phyloP scores from a whole-genome alignment of 2,113 vertebrate genomes.

The Parotia lawesii region DNA sequence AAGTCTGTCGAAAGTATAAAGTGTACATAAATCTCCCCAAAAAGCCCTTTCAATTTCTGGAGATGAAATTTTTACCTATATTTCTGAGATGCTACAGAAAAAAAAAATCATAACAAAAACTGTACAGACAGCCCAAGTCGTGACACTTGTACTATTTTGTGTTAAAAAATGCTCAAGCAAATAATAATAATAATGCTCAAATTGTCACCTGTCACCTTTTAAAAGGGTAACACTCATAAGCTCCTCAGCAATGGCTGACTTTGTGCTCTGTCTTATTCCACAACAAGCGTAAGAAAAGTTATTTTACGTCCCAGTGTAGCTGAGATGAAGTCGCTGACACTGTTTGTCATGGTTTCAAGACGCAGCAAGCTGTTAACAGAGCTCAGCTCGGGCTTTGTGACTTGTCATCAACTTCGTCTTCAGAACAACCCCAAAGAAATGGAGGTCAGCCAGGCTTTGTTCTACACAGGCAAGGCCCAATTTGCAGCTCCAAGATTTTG shows the following conservation, averaged over 20 bases:
- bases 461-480: background rate
- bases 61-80: background rate
- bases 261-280: background rate
- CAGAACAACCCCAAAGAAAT: background rate
- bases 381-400: background rate
- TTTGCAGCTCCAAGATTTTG: background rate
- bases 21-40: background rate
- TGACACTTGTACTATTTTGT: background rate
- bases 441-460: background rate
- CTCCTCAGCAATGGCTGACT: background rate
- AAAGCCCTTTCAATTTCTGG: background rate
- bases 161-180: background rate
- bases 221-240: background rate
- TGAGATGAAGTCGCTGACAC: background rate
- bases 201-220: background rate
- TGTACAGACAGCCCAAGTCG: background rate
- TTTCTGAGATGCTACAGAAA: background rate
- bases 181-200: background rate
- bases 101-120: background rate
- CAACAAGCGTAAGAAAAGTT: accelerated
- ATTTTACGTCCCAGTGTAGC: background rate
- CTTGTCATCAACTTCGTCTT: background rate
- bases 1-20: background rate
- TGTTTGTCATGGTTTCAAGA: background rate
- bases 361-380: background rate